Base-by-base conservation (phyloP, 2,113 vertebrate genomes). In the Thunnus thynnus region DNA sequence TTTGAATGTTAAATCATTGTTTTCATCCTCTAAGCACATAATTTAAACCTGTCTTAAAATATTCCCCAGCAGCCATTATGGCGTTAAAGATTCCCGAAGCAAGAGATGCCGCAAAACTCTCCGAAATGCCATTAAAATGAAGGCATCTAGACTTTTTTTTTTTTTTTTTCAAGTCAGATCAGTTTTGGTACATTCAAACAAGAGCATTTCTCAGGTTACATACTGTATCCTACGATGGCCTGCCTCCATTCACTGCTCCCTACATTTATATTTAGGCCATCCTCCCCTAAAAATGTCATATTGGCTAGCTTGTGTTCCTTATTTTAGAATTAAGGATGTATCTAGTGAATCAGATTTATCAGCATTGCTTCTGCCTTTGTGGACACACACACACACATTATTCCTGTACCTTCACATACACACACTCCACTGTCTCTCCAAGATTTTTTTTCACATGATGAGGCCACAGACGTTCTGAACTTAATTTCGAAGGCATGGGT, bases 241-340 rank as follows among this genome's bases (percentile, higher is more conserved):
- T 69, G 41, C 36, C 73, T 68, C n/a, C 2, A 8, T 6, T 78
- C 54, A 20, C 61, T 18, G 51, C 51, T 56, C 79, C 22, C 52
- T 30, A 22, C 44, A 18, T 86, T 80, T 85, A 90, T 83, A 91
- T 87, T 92, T 84, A 86, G 84, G 79, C 74, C 74, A 60, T 82
- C 74, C 60, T 69, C 57, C 63, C 51, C 72, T 84, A 71, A 82
- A 92, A 92, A 85, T 82, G 76, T 85, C 77, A 72, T 66, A 76
- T 88, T 91, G 78, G 84, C 76, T 52, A 82, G 84, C 91, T 88
- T 66, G 83, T 84, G 86, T 86, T 91, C 77, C 91, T 91, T 93
- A 88, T 91, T 94, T 92, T 86, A 91, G 80, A 92, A 88, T 92
- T 90, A 92, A 86, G 88, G 78, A 86, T 90, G 85, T 82, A 91